Percentiles rank a stretch among this genome's conserved stretches.
Evolutionary conservation across 92 coral and sea anemone genomes (phyloP).

Genomic region (Muricea muricata): DNA sequence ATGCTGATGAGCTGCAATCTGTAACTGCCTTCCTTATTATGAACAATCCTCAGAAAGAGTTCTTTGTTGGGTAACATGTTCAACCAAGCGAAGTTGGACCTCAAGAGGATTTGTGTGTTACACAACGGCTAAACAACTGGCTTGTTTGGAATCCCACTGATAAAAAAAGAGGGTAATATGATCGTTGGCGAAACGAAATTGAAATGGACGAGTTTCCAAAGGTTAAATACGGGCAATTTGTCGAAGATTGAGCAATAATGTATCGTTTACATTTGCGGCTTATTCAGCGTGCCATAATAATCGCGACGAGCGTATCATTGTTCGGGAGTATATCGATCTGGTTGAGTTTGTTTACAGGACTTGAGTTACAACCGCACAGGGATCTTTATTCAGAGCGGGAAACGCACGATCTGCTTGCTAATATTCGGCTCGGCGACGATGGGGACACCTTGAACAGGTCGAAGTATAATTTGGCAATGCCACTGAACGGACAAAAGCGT

Average conservation of each 20-base stretch:
- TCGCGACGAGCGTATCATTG: slow-evolving; percentile 14
- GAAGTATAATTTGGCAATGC: neutral
- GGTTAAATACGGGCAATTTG: neutral
- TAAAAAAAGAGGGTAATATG: neutral
- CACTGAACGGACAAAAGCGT: neutral
- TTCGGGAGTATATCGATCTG: slow-evolving; percentile 27
- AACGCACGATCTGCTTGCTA: neutral
- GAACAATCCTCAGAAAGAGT: neutral
- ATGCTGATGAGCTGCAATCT: neutral
- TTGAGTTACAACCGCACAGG: neutral
- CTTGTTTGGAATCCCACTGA: neutral
- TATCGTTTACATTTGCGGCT: slow-evolving; percentile 32
- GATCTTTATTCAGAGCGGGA: neutral
- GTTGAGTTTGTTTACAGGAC: slow-evolving; percentile 32
- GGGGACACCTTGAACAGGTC: neutral
- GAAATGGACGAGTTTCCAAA: neutral
- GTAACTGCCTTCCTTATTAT: neutral
- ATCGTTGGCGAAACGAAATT: neutral
- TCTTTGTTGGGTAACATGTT: slow-evolving; percentile 12
- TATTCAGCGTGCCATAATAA: slow-evolving; percentile 27
- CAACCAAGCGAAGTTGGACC: slow-evolving; percentile 20
- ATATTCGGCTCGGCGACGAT: neutral
- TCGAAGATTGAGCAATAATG: neutral
- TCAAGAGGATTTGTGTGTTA: neutral
- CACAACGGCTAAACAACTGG: neutral